phyloP scores from a whole-genome alignment of 2,797 vertebrate species.

The Cirrhinus molitorella region DNA sequence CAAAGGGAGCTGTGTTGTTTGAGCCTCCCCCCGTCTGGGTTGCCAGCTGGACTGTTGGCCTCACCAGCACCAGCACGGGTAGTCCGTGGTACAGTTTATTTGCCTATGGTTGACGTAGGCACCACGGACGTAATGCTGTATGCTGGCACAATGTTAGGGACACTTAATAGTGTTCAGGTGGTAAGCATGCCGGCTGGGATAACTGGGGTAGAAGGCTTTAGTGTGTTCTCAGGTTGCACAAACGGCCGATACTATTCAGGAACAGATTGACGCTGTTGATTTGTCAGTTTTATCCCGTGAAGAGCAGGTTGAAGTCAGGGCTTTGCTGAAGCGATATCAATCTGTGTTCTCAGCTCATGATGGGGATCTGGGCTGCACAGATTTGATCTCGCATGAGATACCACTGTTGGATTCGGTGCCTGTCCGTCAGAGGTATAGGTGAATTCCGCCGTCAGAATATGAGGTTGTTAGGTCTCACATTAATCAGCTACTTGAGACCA shows the following conservation, averaged over 20 bases:
- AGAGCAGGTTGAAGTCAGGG: not conserved
- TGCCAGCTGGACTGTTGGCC: not conserved
- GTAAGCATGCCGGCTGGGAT: conserved; percentile 3
- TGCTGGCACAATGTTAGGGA: not conserved
- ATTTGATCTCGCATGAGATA: not conserved
- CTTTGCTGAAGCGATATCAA: not conserved
- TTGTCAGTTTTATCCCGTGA: not conserved
- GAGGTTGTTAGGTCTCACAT: too few relatives aligned
- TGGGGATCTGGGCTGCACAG: not conserved
- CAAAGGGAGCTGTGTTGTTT: not conserved
- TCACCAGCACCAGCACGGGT: not conserved
- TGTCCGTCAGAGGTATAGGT: too few relatives aligned
- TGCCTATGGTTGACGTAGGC: not conserved
- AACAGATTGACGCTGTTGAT: not conserved
- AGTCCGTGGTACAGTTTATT: not conserved
- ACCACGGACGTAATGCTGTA: not conserved
- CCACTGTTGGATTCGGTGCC: too few relatives aligned
- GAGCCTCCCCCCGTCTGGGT: conserved; percentile 1
- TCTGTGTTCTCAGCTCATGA: not conserved
- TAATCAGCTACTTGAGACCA: too few relatives aligned
- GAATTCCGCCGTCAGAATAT: too few relatives aligned
- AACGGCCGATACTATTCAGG: rapidly evolving
- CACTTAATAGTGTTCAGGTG: not conserved
- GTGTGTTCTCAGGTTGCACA: not conserved
- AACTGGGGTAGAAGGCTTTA: not conserved